A percentile compares a stretch with the other conserved stretches of the same genome.
Evolutionary conservation across 2,797 vertebrate species (phyloP).

Genomic region (Nasua narica): DNA sequence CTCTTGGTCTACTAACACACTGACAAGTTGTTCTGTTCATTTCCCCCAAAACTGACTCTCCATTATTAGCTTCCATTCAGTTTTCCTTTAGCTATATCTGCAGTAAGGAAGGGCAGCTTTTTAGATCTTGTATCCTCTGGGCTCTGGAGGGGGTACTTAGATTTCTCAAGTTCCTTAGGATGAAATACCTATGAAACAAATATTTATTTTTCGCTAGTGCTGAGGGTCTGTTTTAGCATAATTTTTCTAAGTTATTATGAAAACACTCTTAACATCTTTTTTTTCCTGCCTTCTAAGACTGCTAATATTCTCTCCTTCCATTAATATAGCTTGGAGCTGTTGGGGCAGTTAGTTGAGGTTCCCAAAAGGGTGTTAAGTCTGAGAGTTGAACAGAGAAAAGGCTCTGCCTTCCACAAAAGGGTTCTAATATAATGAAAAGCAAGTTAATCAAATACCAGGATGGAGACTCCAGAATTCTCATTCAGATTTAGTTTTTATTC

Average conservation of each 20-base stretch:
- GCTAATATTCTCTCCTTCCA: not conserved
- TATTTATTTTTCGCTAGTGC: not conserved
- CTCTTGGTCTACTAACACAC: accelerated
- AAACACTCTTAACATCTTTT: not conserved
- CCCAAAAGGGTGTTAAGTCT: not conserved
- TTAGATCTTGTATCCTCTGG: not conserved
- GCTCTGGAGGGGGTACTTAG: not conserved
- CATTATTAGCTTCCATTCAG: not conserved
- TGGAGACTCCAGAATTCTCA: not conserved
- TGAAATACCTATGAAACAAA: not conserved
- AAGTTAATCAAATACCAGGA: not conserved
- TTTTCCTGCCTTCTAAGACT: not conserved
- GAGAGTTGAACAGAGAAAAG: not conserved
- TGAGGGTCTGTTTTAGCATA: not conserved
- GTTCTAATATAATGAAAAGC: not conserved
- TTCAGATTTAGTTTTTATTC: not conserved
- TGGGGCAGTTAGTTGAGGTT: not conserved
- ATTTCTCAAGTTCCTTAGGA: not conserved
- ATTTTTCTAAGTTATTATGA: not conserved
- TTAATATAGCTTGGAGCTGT: not conserved
- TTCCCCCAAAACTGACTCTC: not conserved
- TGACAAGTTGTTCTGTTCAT: not conserved
- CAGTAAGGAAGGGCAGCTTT: not conserved
- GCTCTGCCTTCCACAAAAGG: not conserved
- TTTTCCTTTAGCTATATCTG: not conserved